These are phyloP conservation scores for Caranx ignobilis DNA, from an alignment of 2,113 vertebrate genomes.

Conservation along the genomic window DNA sequence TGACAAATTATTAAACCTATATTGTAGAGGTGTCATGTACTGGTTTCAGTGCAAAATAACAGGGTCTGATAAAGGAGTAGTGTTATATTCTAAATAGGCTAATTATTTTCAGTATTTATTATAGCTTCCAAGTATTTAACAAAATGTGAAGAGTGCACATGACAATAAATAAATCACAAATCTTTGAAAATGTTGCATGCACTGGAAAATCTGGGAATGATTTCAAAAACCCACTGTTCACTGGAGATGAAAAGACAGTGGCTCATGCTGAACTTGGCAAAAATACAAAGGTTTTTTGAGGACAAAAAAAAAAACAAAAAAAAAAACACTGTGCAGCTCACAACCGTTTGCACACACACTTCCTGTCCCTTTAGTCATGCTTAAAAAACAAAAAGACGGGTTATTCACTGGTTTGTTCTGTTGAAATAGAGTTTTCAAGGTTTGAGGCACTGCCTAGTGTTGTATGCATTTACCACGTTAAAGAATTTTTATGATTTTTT, in stretches of 20 bases:
- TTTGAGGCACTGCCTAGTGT: constrained; percentile 1
- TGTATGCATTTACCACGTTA: constrained; percentile 2
- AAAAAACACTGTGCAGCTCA: constrained; percentile 25
- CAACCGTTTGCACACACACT: constrained; percentile 18
- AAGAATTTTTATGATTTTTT: not conserved
- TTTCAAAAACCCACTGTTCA: constrained; percentile 41
- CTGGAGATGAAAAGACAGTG: constrained; percentile 23
- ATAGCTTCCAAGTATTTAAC: constrained; percentile 53
- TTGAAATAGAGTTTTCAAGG: not conserved
- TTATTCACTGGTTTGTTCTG: not conserved
- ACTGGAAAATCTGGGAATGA: constrained; percentile 50
- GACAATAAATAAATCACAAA: constrained; percentile 26
- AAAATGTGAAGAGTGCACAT: constrained; percentile 35
- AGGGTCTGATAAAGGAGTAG: constrained; percentile 41
- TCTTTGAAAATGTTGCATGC: constrained; percentile 61
- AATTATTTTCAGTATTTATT: constrained; percentile 52
- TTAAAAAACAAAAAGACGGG: not conserved
- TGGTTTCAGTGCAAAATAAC: constrained; percentile 36
- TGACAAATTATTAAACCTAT: constrained; percentile 37
- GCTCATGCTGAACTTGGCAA: constrained; percentile 42
- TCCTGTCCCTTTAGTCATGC: constrained; percentile 5
- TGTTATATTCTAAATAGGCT: constrained; percentile 35
- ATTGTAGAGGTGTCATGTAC: constrained; percentile 30
- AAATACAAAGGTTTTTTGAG: constrained; percentile 36
- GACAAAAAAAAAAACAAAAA: constrained; percentile 38